Base-by-base conservation (phyloP, 2,797 vertebrate genomes). In the Molossus alvarezi region DNA sequence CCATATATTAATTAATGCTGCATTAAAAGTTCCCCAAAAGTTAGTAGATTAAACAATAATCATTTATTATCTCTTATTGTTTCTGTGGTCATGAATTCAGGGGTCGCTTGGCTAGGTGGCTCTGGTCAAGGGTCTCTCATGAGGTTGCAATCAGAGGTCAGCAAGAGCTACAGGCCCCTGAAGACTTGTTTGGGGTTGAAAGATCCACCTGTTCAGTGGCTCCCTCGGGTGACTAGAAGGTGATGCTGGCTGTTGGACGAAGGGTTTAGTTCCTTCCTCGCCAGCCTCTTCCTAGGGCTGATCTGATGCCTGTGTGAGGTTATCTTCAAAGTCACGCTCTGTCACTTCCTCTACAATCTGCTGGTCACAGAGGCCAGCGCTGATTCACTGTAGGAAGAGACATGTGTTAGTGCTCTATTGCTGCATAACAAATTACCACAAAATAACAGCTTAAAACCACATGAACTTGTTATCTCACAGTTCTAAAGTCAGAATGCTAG, bases 391-490 rank as follows among this genome's bases (percentile, higher is more conserved):
- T 48, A 45, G 9, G 51, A 60, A 92, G 29, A 33, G 29, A 84
- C 5, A 14, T 48, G 1, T 51, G 41, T 72, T 89, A 48, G 18
- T 93, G 81, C 81, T 86, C 65, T 86, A 75, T 27, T 86, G 73
- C 20, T 80, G 33, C 64, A 53, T 80, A 90, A 80, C 11, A 93
- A 37, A 79, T 51, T 27, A 57, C 25, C 20, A 81, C n/a, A 37
- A 37, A 67, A 95, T 48, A 90, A n/a, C 51, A 86, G n/a, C 58
- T 80, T 67, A 71, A 88, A 84, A 51, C 17, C 73, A 88, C 23
- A 88, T 3, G 64, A 71, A 57, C 85, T 25, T 85, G 53, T 67
- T 72, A 86, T 64, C 53, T 84, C n/a, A 27, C 45, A 51, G 18
- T 90, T 94, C 33, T 79, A 0, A 79, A 33, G 20, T 72, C 8